Base-by-base conservation (phyloP, 2,113 vertebrate species). In the Melanerpes aurifrons region DNA sequence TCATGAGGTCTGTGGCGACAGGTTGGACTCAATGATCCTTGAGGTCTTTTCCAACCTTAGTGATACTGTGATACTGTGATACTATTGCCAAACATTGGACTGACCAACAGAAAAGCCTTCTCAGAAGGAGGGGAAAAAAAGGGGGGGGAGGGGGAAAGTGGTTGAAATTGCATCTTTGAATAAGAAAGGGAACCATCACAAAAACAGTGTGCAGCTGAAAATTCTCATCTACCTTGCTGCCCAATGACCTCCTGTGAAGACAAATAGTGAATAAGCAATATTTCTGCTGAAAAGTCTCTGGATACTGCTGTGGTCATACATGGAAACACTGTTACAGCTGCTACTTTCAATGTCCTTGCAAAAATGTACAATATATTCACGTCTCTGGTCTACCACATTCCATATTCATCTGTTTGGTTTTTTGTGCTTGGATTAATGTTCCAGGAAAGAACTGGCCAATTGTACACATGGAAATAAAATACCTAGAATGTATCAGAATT, bases 281-380 rank as follows among this genome's bases (percentile, higher is more conserved):
- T 12, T 10, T 11, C 16, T 70, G 25, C 20, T 58, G 28, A 67
- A 50, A 15, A 58, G 31, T 10, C 53, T 83, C 19, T 57, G 35
- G 15, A 37, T 70, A 74, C 17, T 92, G 47, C 57, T 64, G 25
- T 53, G 54, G n/a, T 43, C 54, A 28, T 57, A 70, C 6, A 28
- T 63, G 56, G 72, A 73, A 95, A 61, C 10, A 58, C 24, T 76
- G n/a, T 56, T 28, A 53, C 5, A 57, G 29, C 19, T 78, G 40
- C 53, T 80, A 37, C 80, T 74, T 61, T 75, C 62, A 56, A 19
- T 61, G 26, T 86, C 29, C 59, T 54, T 3, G 2, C 1, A 3
- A 84, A 93, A 91, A 62, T 1, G 3, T 21, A 73, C 13, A 45
- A 17, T 21, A 2, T 22, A 8, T 61, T 82, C 0, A 0, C 25